A percentile compares a stretch with the other conserved stretches of the same genome.
These are phyloP conservation scores for Yponomeuta sedellus DNA, from an alignment of 2,888 invertebrate genomes.

Conservation along the genomic window DNA sequence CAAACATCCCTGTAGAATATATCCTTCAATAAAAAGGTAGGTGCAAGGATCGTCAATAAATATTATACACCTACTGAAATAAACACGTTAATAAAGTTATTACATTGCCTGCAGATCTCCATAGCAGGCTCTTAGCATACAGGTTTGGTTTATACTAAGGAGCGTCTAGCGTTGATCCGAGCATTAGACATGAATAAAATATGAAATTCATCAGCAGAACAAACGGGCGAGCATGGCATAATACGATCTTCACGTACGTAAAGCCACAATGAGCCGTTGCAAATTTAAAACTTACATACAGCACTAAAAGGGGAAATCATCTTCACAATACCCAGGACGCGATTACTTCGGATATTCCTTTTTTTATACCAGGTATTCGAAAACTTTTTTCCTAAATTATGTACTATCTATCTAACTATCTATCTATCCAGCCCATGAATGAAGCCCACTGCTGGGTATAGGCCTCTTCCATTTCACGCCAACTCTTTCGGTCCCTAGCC, in stretches of 20 bases:
- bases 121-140: neutral
- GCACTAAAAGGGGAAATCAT: neutral
- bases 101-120: neutral
- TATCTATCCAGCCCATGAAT: no score
- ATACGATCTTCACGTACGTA: slow-evolving; percentile 24
- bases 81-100: neutral
- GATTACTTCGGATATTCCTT: neutral
- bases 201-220: slow-evolving; percentile 63
- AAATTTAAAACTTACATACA: neutral
- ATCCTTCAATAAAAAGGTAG: no score
- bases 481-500: no score
- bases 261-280: neutral
- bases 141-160: neutral
- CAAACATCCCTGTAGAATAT: no score
- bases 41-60: no score
- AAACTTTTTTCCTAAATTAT: no score
- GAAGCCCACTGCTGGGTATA: no score
- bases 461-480: no score
- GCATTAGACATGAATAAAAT: slow-evolving; percentile 57
- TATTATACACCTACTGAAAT: no score
- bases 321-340: neutral
- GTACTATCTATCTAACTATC: no score
- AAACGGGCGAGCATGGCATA: slow-evolving; percentile 33
- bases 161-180: neutral
- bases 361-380: neutral